These are phyloP conservation scores for Podabrus alpinus DNA, from an alignment of 2,888 invertebrate species.

Conservation along the genomic window DNA sequence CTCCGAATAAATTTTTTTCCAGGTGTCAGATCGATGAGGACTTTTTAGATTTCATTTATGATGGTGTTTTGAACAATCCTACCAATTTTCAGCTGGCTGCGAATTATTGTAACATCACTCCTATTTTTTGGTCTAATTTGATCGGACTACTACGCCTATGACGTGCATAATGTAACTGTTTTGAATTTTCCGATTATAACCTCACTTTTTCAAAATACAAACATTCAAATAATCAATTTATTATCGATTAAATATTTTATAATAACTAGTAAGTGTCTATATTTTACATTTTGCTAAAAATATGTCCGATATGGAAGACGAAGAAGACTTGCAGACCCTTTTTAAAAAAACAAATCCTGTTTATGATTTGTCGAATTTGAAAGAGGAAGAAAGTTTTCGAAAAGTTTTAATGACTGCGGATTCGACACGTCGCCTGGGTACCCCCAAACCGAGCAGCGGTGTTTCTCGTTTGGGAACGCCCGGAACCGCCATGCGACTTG, in stretches of 20 bases:
- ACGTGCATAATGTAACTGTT: no score
- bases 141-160: no score
- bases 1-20: no score
- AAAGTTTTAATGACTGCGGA: conserved; percentile 38
- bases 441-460: conserved; percentile 11
- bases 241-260: neutral
- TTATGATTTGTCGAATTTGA: conserved; percentile 37
- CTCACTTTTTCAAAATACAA: conserved; percentile 1
- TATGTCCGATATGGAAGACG: conserved; percentile 37
- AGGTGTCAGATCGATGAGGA: no score
- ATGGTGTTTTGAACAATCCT: no score
- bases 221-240: neutral
- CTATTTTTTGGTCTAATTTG: no score
- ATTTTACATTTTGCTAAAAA: neutral
- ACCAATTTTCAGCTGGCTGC: no score
- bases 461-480: neutral
- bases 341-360: conserved; percentile 38
- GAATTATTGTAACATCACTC: no score
- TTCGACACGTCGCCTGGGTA: conserved; percentile 13
- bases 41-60: no score
- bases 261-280: neutral
- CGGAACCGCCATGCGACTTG: conserved; percentile 12
- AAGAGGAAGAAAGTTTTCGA: conserved; percentile 38
- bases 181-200: neutral
- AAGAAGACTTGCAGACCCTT: conserved; percentile 37